Percentiles rank a stretch among this genome's conserved stretches.
These are phyloP conservation scores for Erebia aethiops DNA, from an alignment of 2,888 invertebrate species.

Conservation along the genomic window DNA sequence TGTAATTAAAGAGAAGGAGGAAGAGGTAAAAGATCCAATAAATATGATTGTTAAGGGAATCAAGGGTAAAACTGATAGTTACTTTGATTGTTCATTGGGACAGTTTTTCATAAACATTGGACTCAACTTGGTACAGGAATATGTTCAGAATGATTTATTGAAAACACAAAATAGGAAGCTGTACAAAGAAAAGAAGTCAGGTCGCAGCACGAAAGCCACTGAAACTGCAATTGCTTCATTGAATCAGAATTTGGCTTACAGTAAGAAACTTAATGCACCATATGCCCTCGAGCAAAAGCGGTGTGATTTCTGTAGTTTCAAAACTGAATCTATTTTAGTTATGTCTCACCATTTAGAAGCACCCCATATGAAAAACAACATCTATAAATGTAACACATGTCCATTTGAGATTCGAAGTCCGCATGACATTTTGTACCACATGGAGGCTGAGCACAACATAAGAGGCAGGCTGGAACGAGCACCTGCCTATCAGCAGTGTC, in stretches of 20 bases:
- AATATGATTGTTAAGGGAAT: constrained; percentile 69
- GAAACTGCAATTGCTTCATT: constrained; percentile 93
- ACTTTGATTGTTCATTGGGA: constrained; percentile 94
- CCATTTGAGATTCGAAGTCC: constrained; percentile 92
- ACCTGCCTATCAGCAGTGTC: constrained; percentile 95
- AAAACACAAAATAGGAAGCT: constrained; percentile 94
- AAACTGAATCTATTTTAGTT: constrained; percentile 93
- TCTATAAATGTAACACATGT: constrained; percentile 95
- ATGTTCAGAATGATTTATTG: constrained; percentile 94
- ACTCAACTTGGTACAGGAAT: constrained; percentile 95
- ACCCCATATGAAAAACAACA: constrained; percentile 94
- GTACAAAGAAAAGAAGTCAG: constrained; percentile 86
- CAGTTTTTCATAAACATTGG: constrained; percentile 97
- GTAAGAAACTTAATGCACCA: constrained; percentile 93
- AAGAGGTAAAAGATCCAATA: constrained; percentile 77
- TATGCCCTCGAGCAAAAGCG: constrained; percentile 90
- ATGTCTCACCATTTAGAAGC: constrained; percentile 96
- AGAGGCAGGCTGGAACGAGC: constrained; percentile 94
- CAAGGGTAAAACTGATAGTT: constrained; percentile 85
- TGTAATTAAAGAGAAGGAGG: constrained; percentile 82
- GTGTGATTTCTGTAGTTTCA: constrained; percentile 96
- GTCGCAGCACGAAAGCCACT: constrained; percentile 87
- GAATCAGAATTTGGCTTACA: constrained; percentile 93
- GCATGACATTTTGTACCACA: constrained; percentile 95
- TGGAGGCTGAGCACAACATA: constrained; percentile 96